These are phyloP conservation scores for Ceratoteleas bidentatus DNA, from an alignment of 1,140 invertebrate genomes.

Conservation along the genomic window DNA sequence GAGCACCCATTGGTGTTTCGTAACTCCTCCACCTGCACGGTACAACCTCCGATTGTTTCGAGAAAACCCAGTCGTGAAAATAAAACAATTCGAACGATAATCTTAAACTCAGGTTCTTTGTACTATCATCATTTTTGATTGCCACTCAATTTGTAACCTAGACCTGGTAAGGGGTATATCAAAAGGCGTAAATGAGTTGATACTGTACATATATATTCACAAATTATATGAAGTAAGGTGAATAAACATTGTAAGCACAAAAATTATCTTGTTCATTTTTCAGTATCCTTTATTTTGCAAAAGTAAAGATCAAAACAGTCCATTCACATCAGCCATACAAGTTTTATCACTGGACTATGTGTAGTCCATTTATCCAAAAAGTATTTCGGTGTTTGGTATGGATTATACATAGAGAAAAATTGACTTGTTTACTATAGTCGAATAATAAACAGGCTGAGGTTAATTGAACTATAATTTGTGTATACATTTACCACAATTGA, in stretches of 20 bases:
- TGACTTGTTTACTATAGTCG: too few relatives aligned
- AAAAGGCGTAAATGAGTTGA: slow-evolving; percentile 36
- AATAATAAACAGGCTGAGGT: too few relatives aligned
- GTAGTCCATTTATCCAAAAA: too few relatives aligned
- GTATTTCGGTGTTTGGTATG: too few relatives aligned
- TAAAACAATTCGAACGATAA: slow-evolving; percentile 43
- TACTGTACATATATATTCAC: slow-evolving; percentile 48
- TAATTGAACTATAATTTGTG: too few relatives aligned
- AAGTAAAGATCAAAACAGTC: too few relatives aligned
- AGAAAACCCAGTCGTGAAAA: slow-evolving; percentile 2
- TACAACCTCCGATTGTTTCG: slow-evolving; percentile 32
- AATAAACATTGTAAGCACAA: slow-evolving; percentile 45
- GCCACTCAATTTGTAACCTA: slow-evolving; percentile 40
- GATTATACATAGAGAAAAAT: too few relatives aligned
- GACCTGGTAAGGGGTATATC: slow-evolving; percentile 32
- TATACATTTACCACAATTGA: too few relatives aligned
- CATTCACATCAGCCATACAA: too few relatives aligned
- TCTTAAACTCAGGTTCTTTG: slow-evolving; percentile 56
- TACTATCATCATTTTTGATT: slow-evolving; percentile 51
- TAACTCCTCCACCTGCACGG: slow-evolving; percentile 28
- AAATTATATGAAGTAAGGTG: slow-evolving; percentile 33
- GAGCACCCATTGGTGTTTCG: too few relatives aligned
- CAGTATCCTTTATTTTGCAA: too few relatives aligned
- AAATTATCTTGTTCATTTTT: not conserved
- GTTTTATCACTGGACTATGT: too few relatives aligned